Conservation (phyloP, 1,140 invertebrate species). For the Potamilus streckersoni region DNA sequence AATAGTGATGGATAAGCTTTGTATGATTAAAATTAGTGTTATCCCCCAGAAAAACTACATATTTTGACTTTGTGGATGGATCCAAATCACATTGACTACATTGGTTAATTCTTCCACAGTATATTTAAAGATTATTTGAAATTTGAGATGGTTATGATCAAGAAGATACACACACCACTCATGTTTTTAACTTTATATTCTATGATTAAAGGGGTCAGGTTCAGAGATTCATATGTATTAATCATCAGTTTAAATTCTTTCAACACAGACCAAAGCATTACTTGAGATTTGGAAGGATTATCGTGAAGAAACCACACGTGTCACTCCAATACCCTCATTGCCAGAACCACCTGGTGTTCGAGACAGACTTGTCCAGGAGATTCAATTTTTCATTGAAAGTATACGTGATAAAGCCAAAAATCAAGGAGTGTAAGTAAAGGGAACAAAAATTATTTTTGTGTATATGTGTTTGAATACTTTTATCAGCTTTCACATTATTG, state of each 20-base stretch:
- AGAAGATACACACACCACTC: neutral
- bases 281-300: conserved; percentile 56
- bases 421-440: conserved; percentile 45
- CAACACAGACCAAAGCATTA: conserved; percentile 45
- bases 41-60: too few relatives aligned
- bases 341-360: conserved; percentile 54
- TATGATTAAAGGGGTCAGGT: too few relatives aligned
- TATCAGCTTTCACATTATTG: too few relatives aligned
- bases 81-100: neutral
- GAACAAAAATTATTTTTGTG: too few relatives aligned
- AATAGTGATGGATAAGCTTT: too few relatives aligned
- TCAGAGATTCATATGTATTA: too few relatives aligned
- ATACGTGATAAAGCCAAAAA: conserved; percentile 51
- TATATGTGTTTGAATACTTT: too few relatives aligned
- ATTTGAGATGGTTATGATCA: neutral
- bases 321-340: conserved; percentile 25
- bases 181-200: neutral
- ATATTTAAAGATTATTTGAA: neutral
- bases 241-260: neutral
- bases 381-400: conserved; percentile 55
- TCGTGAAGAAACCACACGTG: conserved; percentile 43
- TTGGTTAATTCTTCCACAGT: neutral
- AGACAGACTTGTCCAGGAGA: conserved; percentile 52
- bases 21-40: too few relatives aligned
- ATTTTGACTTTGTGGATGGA: too few relatives aligned